Evolutionary conservation across 23 tunicate species (phyloP), one percentile per base, ranked within the genome.

Genomic region (Pegea sp.): DNA sequence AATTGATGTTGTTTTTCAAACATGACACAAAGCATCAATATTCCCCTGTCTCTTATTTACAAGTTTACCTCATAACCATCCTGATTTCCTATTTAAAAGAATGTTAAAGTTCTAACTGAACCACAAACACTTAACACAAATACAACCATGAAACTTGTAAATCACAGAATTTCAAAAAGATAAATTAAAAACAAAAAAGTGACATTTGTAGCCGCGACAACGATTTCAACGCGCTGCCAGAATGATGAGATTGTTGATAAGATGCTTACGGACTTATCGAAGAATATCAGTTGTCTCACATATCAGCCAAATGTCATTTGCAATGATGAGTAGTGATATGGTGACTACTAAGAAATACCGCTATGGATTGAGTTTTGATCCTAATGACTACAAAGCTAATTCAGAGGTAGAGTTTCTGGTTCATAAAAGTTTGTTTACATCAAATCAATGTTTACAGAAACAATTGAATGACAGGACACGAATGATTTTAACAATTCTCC

Each of bases 281-380:
- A 64, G 67, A 44, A 60, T 78, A 22, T 63, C 92, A 1, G 31
- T 70, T 13, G 92, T 78, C 24, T 78, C 92, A 1, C 67, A 70
- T 3, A 42, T 42, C 49, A 78, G 72, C 34, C 92, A 78, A 33
- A 78, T 78, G 92, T 69, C 92, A 0, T 78, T 78, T 53, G 71
- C 92, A 3, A 69, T 78, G 72, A 56, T 78, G 22, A 65, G 74
- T 3, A 64, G 31, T 30, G 77, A 78, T 16, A 64, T 78, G 58
- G 62, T 62, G 16, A 56, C 64, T 23, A 65, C 71, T 0, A 58
- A 74, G 48, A 64, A 52, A 4, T 78, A 78, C 46, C 44, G 66
- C 26, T 52, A 70, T 22, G 92, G 92, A 1, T 49, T 78, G 29
- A 57, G 65, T 2, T 78, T 78, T 52, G 92, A 78, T 28, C 72